phyloP scores from a whole-genome alignment of 2,113 vertebrate species.

The Crotalus helleri region DNA sequence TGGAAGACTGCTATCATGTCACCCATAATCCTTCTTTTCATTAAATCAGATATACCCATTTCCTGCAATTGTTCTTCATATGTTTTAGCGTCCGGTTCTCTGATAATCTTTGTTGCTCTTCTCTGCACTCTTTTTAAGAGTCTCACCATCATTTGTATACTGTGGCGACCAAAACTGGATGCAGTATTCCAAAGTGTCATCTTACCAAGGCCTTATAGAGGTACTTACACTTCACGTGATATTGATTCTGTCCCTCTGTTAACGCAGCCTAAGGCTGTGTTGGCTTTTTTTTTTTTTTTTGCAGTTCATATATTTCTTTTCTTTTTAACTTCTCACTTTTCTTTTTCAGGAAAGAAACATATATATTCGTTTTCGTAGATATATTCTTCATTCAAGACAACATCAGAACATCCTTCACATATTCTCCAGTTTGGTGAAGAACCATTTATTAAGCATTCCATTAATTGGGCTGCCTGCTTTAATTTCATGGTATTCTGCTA shows the following conservation, averaged over 20 bases:
- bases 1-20: neutral
- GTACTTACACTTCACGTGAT: neutral
- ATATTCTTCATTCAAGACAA: neutral
- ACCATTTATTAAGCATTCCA: neutral
- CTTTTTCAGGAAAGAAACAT: neutral
- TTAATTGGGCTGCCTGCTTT: neutral
- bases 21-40: neutral
- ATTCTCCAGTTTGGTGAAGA: neutral
- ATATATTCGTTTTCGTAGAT: no score
- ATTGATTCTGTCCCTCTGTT: neutral
- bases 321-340: neutral
- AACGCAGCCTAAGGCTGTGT: fast-evolving
- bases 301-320: neutral
- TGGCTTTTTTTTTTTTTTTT: neutral
- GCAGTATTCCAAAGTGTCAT: neutral
- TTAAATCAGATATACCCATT: neutral
- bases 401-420: neutral
- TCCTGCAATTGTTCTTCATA: neutral
- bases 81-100: neutral
- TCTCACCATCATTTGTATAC: neutral
- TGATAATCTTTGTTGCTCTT: neutral
- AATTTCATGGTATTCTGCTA: neutral
- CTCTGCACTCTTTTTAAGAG: neutral
- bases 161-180: neutral
- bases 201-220: neutral